A percentile compares a stretch with the other conserved stretches of the same genome.
These are phyloP conservation scores for Drosophila kuntzei DNA, from an alignment of 2,888 invertebrate genomes.

Conservation along the genomic window DNA sequence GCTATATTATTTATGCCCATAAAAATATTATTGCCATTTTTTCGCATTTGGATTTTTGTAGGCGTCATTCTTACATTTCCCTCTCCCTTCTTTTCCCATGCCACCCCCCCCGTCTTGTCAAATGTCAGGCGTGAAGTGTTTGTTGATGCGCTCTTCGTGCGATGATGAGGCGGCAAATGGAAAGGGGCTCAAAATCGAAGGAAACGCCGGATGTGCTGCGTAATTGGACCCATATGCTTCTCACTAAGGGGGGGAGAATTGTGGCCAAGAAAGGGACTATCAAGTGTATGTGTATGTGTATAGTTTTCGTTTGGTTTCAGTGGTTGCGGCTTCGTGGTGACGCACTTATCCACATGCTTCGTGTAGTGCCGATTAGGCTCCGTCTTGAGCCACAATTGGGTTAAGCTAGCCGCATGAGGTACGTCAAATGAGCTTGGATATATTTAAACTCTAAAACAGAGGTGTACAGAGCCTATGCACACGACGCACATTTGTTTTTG, in stretches of 20 bases:
- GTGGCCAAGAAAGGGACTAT: not conserved
- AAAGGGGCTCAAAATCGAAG: slow-evolving; percentile 24
- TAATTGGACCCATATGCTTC: slow-evolving; percentile 78
- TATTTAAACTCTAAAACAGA: too few species aligned
- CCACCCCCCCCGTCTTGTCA: slow-evolving; percentile 60
- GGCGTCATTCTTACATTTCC: slow-evolving; percentile 37
- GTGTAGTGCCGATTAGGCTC: slow-evolving; percentile 18
- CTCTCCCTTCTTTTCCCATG: not conserved
- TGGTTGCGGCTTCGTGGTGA: slow-evolving; percentile 14
- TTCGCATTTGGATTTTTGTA: slow-evolving; percentile 75
- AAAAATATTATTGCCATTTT: slow-evolving; percentile 81
- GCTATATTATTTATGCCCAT: slow-evolving; percentile 76
- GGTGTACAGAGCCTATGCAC: too few species aligned
- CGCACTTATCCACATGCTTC: slow-evolving; percentile 9
- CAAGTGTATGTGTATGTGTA: not conserved
- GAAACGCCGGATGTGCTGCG: slow-evolving; percentile 72
- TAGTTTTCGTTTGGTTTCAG: slow-evolving; percentile 14
- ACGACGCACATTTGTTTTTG: too few species aligned
- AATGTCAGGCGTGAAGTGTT: slow-evolving; percentile 81
- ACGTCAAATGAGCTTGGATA: not conserved
- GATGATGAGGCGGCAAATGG: slow-evolving; percentile 21
- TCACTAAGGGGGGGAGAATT: slow-evolving; percentile 5
- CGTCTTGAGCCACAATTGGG: slow-evolving; percentile 13
- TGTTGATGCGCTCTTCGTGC: slow-evolving; percentile 69
- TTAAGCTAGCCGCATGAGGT: not conserved